Evolutionary conservation across 2,113 vertebrate species (phyloP).

Genomic region (Scomber japonicus): DNA sequence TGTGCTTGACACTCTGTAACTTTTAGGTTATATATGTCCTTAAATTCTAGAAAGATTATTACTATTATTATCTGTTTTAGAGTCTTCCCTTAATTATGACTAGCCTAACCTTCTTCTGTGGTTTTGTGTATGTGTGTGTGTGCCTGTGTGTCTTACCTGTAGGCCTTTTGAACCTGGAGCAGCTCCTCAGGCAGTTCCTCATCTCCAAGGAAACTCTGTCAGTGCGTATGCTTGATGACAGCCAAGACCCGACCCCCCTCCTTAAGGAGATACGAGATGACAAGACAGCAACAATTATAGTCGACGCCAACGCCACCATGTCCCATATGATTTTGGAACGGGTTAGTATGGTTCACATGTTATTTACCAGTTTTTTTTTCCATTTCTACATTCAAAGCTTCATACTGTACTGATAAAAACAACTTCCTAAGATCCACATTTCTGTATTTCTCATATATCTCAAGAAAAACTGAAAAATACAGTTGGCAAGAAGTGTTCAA

Average conservation of each 20-base stretch:
- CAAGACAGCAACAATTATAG: conserved; percentile 97
- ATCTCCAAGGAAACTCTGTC: conserved; percentile 99
- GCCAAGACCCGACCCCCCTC: conserved; percentile 94
- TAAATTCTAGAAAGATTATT: conserved; percentile 23
- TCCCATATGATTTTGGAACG: conserved; percentile 95
- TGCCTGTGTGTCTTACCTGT: conserved; percentile 45
- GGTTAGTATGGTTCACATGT: conserved; percentile 82
- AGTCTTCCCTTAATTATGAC: conserved; percentile 34
- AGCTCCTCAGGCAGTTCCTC: conserved; percentile 96
- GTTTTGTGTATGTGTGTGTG: conserved; percentile 15
- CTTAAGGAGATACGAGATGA: conserved; percentile 98
- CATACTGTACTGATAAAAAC: background rate
- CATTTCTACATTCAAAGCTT: background rate
- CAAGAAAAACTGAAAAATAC: conserved; percentile 34
- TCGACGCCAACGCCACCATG: conserved; percentile 97
- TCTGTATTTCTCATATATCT: conserved; percentile 13
- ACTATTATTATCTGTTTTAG: background rate
- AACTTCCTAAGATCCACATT: conserved; percentile 10
- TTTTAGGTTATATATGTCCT: conserved; percentile 17
- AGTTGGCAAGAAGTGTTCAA: conserved; percentile 43
- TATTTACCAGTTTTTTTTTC: background rate
- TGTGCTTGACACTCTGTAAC: conserved; percentile 28
- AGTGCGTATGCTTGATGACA: conserved; percentile 97
- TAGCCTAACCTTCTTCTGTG: conserved; percentile 23
- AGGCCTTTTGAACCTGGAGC: conserved; percentile 99